Evolutionary conservation across 2,113 vertebrate species (phyloP), one percentile per base, ranked within the genome.

Genomic region (Puntigrus tetrazona): DNA sequence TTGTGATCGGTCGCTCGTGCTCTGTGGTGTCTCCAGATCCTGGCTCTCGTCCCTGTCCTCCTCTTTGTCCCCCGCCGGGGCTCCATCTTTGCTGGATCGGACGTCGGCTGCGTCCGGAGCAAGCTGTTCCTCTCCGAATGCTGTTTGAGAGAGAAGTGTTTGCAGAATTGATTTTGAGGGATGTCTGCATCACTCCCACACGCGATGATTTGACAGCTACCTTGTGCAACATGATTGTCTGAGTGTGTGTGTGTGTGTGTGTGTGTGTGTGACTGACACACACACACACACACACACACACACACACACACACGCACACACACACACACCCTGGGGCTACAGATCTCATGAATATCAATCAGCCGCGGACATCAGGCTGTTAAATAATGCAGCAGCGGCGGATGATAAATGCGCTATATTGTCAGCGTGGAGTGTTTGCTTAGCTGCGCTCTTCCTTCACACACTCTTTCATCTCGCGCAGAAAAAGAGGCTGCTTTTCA

Each of bases 271-370:
- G n/a, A n/a, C n/a, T n/a, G n/a, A 9, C 38, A 9, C 41, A 41
- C 41, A 41, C 11, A 43, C 76, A 18, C 14, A 55, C 50, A 50
- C 50, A 67, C 80, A 78, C 78, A 83, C 38, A 9, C 38, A 9
- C 41, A 41, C 41, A 41, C 11, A 43, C 76, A 18, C 14, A 55
- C 50, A 50, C 50, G 52, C 80, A 78, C 78, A 83, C 76, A 61
- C 41, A 69, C 81, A 78, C 78, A 83, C 77, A 70, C 80, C 73
- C 72, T 65, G 67, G 52, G 70, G 86, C 84, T 82, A 67, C 73
- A 86, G 81, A 82, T 84, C 89, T 90, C 88, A 88, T 89, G 89
- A 90, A 88, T 90, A 84, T 82, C 81, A 88, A 88, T 89, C 89
- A 88, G 87, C 69, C 82, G 3, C 59, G 78, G 79, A 84, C 87